Conservation (phyloP, 1,140 invertebrate genomes). For the Scylla paramamosain region DNA sequence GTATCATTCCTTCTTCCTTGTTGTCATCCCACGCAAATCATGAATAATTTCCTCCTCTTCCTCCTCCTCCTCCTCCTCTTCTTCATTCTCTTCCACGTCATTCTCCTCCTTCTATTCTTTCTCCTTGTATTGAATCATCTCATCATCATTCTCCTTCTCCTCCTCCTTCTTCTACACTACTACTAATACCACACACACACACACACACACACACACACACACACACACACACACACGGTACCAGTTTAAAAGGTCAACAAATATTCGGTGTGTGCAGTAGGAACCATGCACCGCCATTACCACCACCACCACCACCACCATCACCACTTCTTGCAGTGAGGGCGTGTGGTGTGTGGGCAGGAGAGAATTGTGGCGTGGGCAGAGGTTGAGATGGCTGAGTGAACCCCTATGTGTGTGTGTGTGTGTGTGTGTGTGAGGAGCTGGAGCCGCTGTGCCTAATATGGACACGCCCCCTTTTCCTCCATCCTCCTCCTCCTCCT, state of each 20-base stretch:
- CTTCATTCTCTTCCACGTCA: not conserved
- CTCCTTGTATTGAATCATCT: not conserved
- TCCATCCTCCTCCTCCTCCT: not conserved
- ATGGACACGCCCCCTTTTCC: slow-evolving; percentile 41
- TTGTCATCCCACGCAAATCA: too few species aligned
- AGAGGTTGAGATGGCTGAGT: slow-evolving; percentile 11
- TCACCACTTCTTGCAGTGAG: not conserved
- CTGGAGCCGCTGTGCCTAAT: slow-evolving; percentile 35
- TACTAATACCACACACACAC: not conserved
- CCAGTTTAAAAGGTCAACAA: too few species aligned
- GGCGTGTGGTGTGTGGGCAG: not conserved
- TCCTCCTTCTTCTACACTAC: not conserved
- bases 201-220: too few species aligned
- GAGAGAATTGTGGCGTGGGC: slow-evolving; percentile 14
- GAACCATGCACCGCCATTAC: too few species aligned
- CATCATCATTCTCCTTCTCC: not conserved
- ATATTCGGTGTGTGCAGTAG: too few species aligned
- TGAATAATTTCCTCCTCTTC: not conserved
- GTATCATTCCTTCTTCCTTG: too few species aligned
- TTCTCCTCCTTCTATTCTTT: not conserved
- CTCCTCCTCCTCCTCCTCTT: not conserved
- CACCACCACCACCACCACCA: too few species aligned
- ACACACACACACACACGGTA: too few species aligned
- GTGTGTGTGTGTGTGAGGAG: slow-evolving; percentile 42
- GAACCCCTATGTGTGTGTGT: slow-evolving; percentile 37